Evolutionary conservation across 2,113 vertebrate genomes (phyloP), one percentile per base, ranked within the genome.

Genomic region (Corydoras sp.): DNA sequence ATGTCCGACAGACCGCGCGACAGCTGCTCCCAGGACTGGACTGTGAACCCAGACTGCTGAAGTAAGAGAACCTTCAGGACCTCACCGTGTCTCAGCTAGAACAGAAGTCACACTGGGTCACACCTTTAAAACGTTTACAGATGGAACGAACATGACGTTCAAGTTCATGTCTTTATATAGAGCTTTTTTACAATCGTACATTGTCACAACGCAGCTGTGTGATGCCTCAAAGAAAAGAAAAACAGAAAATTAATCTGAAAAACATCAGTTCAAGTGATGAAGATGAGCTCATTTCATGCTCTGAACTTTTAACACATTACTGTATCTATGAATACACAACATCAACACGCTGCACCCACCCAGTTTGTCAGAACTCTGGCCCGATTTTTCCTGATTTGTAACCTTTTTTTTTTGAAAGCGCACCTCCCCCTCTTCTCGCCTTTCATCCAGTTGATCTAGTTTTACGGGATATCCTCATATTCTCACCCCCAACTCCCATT

Each of bases 361-460:
- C 13, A 65, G 60, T 50, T 69, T 62, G 72, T 71, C 72, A 63
- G 60, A 13, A 71, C 58, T 31, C 62, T 70, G 69, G 58, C 35
- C 55, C 4, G 13, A 51, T 43, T 58, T 60, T 59, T 78, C 13
- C 67, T 63, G 63, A 78, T 74, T 75, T 74, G 18, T 58, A 48
- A 67, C 55, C 13, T 30, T 30, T 65, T 53, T 65, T 53, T 12
- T 48, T 12, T n/a, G 43, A 71, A 60, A 53, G 60, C n/a, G 18
- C 48, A 68, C 32, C 49, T 54, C 68, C 72, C 48, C 49, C 9
- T 54, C 18, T 58, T 54, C 64, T 12, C 35, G 4, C 18, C 11
- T 49, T 68, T 51, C 43, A 31, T 64, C 12, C 30, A 10, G 3
- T 65, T 60, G 9, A 10, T 50, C 59, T 71, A 11, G 43, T 5